Base-by-base conservation (phyloP, 2,797 vertebrate species). In the Spea hammondii region DNA sequence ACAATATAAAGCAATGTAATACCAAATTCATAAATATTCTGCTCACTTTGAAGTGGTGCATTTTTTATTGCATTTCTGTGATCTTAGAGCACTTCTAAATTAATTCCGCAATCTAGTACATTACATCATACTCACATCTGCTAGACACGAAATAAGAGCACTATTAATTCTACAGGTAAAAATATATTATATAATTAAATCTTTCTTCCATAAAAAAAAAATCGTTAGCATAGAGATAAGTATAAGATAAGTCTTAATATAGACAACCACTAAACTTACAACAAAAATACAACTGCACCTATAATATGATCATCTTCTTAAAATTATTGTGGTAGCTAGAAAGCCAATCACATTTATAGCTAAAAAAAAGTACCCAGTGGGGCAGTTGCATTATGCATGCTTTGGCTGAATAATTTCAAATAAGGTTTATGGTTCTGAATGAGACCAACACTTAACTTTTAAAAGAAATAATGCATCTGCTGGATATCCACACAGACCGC, bases 371-470 rank as follows among this genome's bases (percentile, higher is more conserved):
- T 48, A 46, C 79, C 32, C 68, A 10, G 46, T 72, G 54, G 79
- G 73, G 67, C 11, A 14, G 32, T 64, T 53, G 67, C 11, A 70
- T 45, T 17, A 13, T 57, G 47, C 66, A 75, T 57, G 69, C 51
- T 71, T 57, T 50, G 72, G 74, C n/a, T 67, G 68, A 76, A 80
- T 76, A 76, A 72, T 76, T 66, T 72, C 32, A 72, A 60, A 72
- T 67, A 76, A 66, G 68, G 32, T 32, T 32, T 32, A 32, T 32
- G 32, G 32, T 32, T 32, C 2, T 32, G 32, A 32, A 32, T 32
- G 32, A 32, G 32, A 32, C 32, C 32, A 32, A 32, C 32, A 68
- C 65, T 67, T 46, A 80, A 46, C 44, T 76, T 71, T 32, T 76
- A 46, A 46, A 67, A 71, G 74, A 76, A 17, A 80, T 72, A 65